Conservation (phyloP, 2,797 vertebrate species). For the Poeciliopsis presidionis region DNA sequence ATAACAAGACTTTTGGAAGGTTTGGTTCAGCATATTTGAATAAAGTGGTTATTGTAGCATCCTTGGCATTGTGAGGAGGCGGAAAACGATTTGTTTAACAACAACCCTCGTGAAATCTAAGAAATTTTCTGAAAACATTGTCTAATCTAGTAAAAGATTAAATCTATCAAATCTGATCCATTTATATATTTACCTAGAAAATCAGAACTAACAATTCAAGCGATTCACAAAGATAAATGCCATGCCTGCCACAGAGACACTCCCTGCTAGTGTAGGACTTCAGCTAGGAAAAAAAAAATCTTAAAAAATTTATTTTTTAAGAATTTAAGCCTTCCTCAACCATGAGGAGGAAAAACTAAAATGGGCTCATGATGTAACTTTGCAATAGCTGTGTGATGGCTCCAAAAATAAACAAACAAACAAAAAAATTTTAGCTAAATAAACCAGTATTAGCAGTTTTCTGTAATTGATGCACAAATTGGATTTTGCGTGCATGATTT, state of each 20-base stretch:
- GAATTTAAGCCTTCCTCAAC: too few relatives aligned
- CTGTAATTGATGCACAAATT: background rate
- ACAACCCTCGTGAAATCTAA: background rate
- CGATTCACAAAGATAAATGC: background rate
- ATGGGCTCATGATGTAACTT: background rate
- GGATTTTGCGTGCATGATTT: background rate
- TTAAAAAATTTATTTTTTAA: too few relatives aligned
- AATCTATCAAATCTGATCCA: background rate
- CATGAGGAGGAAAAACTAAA: background rate
- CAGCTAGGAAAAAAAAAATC: too few relatives aligned
- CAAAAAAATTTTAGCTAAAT: background rate
- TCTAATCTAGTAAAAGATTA: background rate
- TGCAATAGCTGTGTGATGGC: background rate
- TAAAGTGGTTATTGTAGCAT: conserved; percentile 2
- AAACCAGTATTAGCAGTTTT: background rate
- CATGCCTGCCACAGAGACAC: background rate
- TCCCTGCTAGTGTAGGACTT: background rate
- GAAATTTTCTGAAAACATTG: background rate
- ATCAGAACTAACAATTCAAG: background rate
- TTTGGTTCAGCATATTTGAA: background rate
- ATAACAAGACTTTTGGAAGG: conserved; percentile 2
- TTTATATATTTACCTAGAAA: background rate
- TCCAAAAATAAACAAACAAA: background rate
- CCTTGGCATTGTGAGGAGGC: background rate
- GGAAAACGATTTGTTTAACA: background rate